Percentiles rank a stretch among this genome's conserved stretches.
Conservation (phyloP, 2,888 invertebrate species). For the Terebella lapidaria region DNA sequence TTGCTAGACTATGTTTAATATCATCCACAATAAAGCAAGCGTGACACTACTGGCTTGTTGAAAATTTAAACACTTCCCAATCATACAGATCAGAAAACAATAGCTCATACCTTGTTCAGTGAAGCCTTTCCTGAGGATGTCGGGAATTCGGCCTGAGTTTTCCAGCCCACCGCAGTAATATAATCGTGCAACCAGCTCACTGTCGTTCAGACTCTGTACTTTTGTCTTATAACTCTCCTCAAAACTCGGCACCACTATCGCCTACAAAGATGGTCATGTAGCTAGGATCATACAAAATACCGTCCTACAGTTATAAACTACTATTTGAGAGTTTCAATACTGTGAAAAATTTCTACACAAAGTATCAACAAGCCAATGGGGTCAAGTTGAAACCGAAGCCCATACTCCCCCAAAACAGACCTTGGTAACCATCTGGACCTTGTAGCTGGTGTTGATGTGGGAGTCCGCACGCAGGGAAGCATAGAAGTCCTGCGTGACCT, state of each 20-base stretch:
- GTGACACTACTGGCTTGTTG: no score
- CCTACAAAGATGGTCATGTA: conserved; percentile 18
- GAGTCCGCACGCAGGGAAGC: conserved; percentile 12
- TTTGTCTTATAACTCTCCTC: conserved; percentile 30
- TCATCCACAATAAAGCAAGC: no score
- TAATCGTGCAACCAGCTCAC: conserved; percentile 35
- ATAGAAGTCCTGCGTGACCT: conserved; percentile 38
- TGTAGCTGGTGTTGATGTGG: conserved; percentile 2
- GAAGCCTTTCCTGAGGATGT: conserved; percentile 42
- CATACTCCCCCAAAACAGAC: no score
- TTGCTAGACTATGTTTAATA: no score
- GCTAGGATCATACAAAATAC: no score
- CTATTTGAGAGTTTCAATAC: no score
- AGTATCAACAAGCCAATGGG: no score
- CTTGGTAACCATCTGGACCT: conserved; percentile 18
- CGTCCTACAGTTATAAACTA: no score
- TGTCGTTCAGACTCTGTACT: conserved; percentile 28
- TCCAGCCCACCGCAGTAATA: conserved; percentile 43
- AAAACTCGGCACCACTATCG: conserved; percentile 17
- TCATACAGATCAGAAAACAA: no score
- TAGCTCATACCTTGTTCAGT: conserved; percentile 37
- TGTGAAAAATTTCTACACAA: no score
- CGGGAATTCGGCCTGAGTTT: conserved; percentile 33
- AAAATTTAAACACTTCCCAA: no score
- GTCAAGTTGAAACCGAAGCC: no score